Evolutionary conservation across 1,140 invertebrate species (phyloP).

Genomic region (Drosophila grimshawi): DNA sequence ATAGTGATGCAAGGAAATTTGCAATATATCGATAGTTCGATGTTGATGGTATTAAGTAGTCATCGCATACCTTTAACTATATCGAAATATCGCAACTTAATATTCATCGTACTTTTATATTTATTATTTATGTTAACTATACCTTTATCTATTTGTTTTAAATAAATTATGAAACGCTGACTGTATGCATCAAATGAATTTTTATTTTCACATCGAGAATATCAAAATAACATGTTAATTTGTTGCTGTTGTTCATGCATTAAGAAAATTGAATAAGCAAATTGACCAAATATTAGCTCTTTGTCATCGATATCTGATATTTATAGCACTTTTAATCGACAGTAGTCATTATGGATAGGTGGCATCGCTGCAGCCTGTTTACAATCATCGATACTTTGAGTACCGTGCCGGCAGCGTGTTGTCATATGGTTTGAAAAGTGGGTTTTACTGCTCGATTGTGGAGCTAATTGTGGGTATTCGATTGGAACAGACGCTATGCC

Average conservation of each 20-base stretch:
- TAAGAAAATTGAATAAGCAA: too few species aligned
- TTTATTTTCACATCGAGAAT: too few species aligned
- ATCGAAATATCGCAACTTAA: not conserved
- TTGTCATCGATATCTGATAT: not conserved
- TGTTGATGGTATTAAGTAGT: not conserved
- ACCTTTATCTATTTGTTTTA: not conserved
- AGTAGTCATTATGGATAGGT: not conserved
- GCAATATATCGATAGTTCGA: slow-evolving; percentile 18
- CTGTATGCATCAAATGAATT: too few species aligned
- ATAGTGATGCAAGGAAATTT: slow-evolving; percentile 29
- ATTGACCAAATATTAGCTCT: not conserved
- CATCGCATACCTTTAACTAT: not conserved
- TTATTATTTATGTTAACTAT: not conserved
- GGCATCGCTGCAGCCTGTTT: not conserved
- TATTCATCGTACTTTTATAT: not conserved
- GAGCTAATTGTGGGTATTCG: not conserved
- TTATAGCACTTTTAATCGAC: not conserved
- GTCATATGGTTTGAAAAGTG: slow-evolving; percentile 36
- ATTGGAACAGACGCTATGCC: slow-evolving; percentile 87
- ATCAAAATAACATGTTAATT: too few species aligned
- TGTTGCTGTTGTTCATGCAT: too few species aligned
- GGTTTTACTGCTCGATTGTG: not conserved
- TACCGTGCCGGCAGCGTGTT: slow-evolving; percentile 38
- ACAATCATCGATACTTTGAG: slow-evolving; percentile 2
- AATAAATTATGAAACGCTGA: not conserved